These are phyloP conservation scores for Cancer borealis DNA, from an alignment of 2,888 invertebrate species.

Conservation along the genomic window DNA sequence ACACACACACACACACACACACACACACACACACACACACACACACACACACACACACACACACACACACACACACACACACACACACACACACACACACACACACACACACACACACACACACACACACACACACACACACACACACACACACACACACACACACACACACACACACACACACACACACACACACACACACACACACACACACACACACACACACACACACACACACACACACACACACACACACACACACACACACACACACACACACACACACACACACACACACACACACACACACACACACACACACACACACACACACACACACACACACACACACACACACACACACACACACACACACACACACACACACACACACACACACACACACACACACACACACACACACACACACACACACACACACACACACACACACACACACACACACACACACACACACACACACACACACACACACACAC, in stretches of 20 bases:
- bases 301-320: conserved; percentile 49
- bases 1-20: conserved; percentile 38
- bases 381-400: conserved; percentile 46
- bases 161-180: conserved; percentile 40
- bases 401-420: conserved; percentile 46
- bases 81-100: conserved; percentile 47
- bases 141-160: conserved; percentile 46
- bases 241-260: conserved; percentile 35
- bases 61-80: conserved; percentile 48
- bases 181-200: conserved; percentile 46
- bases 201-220: conserved; percentile 46
- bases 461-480: conserved; percentile 45
- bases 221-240: conserved; percentile 30
- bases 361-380: conserved; percentile 46
- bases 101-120: conserved; percentile 46
- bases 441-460: conserved; percentile 16
- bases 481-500: conserved; percentile 40
- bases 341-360: conserved; percentile 22
- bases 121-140: not conserved
- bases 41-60: conserved; percentile 40
- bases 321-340: conserved; percentile 34
- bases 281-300: conserved; percentile 45
- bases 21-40: conserved; percentile 23
- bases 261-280: conserved; percentile 41
- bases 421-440: conserved; percentile 43